phyloP scores from a whole-genome alignment of 1,140 invertebrate genomes.

The Pseudomyrmex cubaensis region DNA sequence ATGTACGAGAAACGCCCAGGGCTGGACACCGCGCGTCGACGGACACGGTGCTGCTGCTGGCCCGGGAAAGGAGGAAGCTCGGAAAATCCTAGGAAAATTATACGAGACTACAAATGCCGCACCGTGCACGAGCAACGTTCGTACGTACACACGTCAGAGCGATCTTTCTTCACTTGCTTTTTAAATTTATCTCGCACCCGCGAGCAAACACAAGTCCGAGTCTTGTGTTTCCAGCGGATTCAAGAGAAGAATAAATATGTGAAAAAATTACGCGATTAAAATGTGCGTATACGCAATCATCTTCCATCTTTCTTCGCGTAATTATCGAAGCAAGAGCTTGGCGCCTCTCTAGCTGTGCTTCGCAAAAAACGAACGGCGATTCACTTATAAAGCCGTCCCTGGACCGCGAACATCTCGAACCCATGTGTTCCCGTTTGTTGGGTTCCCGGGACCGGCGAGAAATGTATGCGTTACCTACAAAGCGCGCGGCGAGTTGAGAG shows the following conservation, averaged over 20 bases:
- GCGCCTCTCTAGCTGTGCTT: too few relatives aligned
- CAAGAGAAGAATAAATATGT: neutral
- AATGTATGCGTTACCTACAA: conserved; percentile 55
- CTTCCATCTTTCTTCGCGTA: too few relatives aligned
- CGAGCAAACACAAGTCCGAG: neutral
- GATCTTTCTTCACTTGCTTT: neutral
- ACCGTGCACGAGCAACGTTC: neutral
- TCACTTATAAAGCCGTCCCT: conserved; percentile 29
- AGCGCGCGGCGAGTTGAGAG: conserved; percentile 50
- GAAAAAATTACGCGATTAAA: neutral
- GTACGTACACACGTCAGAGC: neutral
- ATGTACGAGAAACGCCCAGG: conserved; percentile 27
- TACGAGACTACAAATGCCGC: neutral
- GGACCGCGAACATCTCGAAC: conserved; percentile 8
- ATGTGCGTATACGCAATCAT: neutral
- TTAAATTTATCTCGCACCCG: neutral
- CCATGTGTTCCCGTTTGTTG: conserved; percentile 10
- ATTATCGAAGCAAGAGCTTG: neutral
- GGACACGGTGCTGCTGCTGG: conserved; percentile 1
- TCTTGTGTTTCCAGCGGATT: neutral
- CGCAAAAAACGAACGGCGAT: conserved; percentile 6
- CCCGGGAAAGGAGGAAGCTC: neutral
- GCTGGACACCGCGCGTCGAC: neutral
- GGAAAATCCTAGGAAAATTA: conserved; percentile 8
- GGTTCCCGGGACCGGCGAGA: neutral